Evolutionary conservation across 30 jellyfish, hydroid and myxozoan genomes (phyloP), one percentile per base, ranked within the genome.

Genomic region (Mastigias papua): DNA sequence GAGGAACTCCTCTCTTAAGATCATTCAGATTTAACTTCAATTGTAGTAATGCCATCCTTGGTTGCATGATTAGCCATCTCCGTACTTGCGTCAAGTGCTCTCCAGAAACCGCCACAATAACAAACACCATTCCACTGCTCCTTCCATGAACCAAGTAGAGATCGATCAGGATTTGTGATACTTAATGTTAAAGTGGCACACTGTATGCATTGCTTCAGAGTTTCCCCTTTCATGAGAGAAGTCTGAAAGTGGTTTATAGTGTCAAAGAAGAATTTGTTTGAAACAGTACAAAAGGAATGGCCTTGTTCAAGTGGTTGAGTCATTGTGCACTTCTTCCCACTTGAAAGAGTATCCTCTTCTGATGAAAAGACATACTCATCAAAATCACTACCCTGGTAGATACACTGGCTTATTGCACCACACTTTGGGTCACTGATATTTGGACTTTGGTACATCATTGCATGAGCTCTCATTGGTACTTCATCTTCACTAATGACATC

Each of bases 41-140:
- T 58, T 17, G 66, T n/a, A 1, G 88, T 26, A 11, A 63, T 30
- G 60, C 35, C 28, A 15, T 57, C 88, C 46, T 62, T 78, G 19
- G 21, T 27, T 9, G 13, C 27, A 2, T 27, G 48, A 58, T 20
- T 66, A 33, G 25, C 48, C 30, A 8, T 48, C 68, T 82, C 85
- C 42, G 48, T 67, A 15, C 6, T 60, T 2, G 33, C 62, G 22
- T 82, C 78, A 29, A 82, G 72, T 35, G 84, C 66, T 69, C 81
- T 90, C 97, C 97, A 90, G 34, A 54, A 66, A 0, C 97, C 97
- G 16, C 97, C 97, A 82, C 97, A 90, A 69, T 71, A 74, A 78
- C 97, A 90, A 1, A 75, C 65, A 25, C 68, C 76, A 7, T 28
- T 69, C 97, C 97, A 90, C 22, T 84, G 85, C 57, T 75, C 91